Conservation (phyloP, 2,888 invertebrate species). For the Hyppa rectilinea region DNA sequence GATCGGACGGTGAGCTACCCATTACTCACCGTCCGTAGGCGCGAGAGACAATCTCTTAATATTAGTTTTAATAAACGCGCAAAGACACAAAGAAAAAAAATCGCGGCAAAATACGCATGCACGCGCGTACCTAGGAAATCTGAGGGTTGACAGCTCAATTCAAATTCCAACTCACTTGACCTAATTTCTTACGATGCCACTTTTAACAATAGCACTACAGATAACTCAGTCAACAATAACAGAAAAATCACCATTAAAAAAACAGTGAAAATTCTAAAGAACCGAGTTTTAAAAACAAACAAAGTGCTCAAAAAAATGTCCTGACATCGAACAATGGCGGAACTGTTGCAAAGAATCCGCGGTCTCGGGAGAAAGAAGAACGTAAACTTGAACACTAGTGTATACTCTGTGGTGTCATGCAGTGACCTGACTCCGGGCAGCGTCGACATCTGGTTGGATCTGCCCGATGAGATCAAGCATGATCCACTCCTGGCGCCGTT, state of each 20-base stretch:
- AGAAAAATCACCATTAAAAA: not conserved
- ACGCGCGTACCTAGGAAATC: too few species aligned
- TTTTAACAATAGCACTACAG: not conserved
- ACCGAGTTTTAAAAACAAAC: not conserved
- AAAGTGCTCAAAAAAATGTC: constrained; percentile 39
- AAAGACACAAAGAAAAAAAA: too few species aligned
- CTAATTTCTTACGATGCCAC: not conserved
- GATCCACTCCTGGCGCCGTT: constrained; percentile 92
- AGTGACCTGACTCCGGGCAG: constrained; percentile 91
- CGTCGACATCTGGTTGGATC: constrained; percentile 92
- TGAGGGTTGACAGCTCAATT: not conserved
- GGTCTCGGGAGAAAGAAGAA: constrained; percentile 51
- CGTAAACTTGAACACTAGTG: constrained; percentile 70
- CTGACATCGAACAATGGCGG: constrained; percentile 71
- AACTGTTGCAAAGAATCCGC: constrained; percentile 68
- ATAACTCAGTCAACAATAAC: not conserved
- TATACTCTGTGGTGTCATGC: constrained; percentile 87
- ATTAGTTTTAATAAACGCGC: too few species aligned
- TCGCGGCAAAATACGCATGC: too few species aligned
- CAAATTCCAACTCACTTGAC: not conserved
- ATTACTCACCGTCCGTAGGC: too few species aligned
- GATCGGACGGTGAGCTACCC: too few species aligned
- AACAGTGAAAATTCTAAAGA: not conserved
- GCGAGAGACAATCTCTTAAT: too few species aligned
- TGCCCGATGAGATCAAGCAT: constrained; percentile 92